Base-by-base conservation (phyloP, 92 coral and sea anemone genomes). In the Nematostella vectensis region DNA sequence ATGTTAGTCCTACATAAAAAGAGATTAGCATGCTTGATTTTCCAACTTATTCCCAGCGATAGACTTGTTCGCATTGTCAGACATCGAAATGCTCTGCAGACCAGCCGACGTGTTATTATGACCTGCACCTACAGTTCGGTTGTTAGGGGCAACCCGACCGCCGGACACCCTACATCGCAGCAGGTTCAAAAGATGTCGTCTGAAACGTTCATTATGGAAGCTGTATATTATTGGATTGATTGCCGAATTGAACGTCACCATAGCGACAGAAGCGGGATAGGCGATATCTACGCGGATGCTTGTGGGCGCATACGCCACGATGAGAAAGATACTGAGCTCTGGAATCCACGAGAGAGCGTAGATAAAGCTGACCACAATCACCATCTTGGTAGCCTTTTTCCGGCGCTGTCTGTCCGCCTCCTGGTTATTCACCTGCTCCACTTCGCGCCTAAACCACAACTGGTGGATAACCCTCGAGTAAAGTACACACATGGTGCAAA, bases 181-280 rank as follows among this genome's bases (percentile, higher is more conserved):
- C 2, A 64, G 33, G 33, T 39, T 64, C 28, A 40, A 51, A 0
- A 69, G 58, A 40, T 77, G 64, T 36, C 51, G 57, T 21, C 85
- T 54, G 33, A 83, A 78, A 31, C 55, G 45, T 12, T 57, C 72
- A 38, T 80, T 72, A 48, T 78, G 83, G 29, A 69, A 54, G 54
- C 85, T 75, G 51, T 83, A 83, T 22, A 83, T 57, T 40, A 78
- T 66, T 3, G 93, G 93, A 24, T 83, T 83, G 11, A 83, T 33
- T 15, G 83, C 78, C 1, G 83, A 71, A 45, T 77, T 77, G 47
- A 71, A 48, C 6, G 83, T 55, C 10, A 73, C 69, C 31, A 77
- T 33, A 0, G 73, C 72, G 18, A 77, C 67, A 15, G 55, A 33
- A 11, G 68, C 59, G 10, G 72, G 74, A 48, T 77, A 67, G 4